Evolutionary conservation across 2,797 vertebrate genomes (phyloP).

Genomic region (Benthosema pterotum): DNA sequence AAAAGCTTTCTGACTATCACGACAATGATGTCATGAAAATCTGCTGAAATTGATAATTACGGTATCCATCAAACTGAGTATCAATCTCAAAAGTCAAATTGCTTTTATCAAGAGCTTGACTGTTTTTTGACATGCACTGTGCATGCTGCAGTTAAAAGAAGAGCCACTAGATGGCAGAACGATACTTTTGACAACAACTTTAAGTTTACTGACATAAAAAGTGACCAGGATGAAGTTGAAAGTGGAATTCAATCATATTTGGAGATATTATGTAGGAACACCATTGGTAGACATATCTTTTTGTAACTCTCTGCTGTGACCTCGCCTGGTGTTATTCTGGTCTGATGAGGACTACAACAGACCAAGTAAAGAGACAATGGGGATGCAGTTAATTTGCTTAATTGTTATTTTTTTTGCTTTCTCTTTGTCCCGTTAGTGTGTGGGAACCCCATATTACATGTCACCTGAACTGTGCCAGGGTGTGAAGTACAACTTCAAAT

Average conservation of each 20-base stretch:
- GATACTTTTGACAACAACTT: too few species aligned
- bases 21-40: too few species aligned
- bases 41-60: too few species aligned
- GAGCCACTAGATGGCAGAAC: too few species aligned
- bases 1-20: too few species aligned
- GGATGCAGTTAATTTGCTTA: constrained; percentile 3
- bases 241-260: not conserved
- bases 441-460: constrained; percentile 99
- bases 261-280: not conserved
- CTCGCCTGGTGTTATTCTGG: constrained; percentile 25
- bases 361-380: not conserved
- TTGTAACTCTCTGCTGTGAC: constrained; percentile 17
- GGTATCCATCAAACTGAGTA: too few species aligned
- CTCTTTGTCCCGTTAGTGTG: constrained; percentile 81
- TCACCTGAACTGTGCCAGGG: constrained; percentile 98
- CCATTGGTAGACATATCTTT: not conserved
- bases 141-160: too few species aligned
- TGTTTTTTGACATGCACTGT: not conserved
- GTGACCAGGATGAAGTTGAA: too few species aligned
- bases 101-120: too few species aligned
- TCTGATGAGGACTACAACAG: constrained; percentile 9
- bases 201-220: too few species aligned
- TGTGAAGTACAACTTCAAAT: constrained; percentile 97
- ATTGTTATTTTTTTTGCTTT: not conserved
- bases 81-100: too few species aligned